These are phyloP conservation scores for Aquatica leii DNA, from an alignment of 2,888 invertebrate genomes.

Conservation along the genomic window DNA sequence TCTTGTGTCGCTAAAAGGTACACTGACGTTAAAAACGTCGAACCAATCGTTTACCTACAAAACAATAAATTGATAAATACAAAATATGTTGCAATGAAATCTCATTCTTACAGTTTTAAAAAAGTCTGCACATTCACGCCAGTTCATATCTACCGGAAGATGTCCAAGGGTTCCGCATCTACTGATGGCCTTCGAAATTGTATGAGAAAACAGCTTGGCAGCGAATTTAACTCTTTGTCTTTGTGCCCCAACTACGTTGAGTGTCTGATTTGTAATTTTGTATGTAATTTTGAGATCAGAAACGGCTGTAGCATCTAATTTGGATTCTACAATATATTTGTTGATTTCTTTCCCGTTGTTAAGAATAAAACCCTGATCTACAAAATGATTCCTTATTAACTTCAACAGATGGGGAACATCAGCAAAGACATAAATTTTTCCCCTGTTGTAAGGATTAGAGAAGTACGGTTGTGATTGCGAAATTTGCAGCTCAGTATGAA, in stretches of 20 bases:
- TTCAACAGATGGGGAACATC: slow-evolving; percentile 41
- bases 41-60: slow-evolving; percentile 28
- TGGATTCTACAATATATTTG: slow-evolving; percentile 29
- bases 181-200: slow-evolving; percentile 32
- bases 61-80: no score
- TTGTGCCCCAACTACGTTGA: no score
- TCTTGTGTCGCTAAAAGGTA: slow-evolving; percentile 16
- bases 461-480: slow-evolving; percentile 21
- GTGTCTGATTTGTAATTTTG: slow-evolving; percentile 28
- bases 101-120: no score
- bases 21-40: slow-evolving; percentile 39
- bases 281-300: slow-evolving; percentile 40
- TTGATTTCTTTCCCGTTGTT: slow-evolving; percentile 36
- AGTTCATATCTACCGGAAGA: slow-evolving; percentile 21
- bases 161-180: slow-evolving; percentile 32
- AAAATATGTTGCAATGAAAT: no score
- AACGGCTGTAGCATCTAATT: slow-evolving; percentile 26
- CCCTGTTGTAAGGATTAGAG: slow-evolving; percentile 30
- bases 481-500: slow-evolving; percentile 30
- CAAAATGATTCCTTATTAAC: slow-evolving; percentile 36
- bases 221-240: background rate
- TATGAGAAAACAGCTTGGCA: slow-evolving; percentile 40
- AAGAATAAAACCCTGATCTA: slow-evolving; percentile 35
- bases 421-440: slow-evolving; percentile 28
- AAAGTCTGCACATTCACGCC: slow-evolving; percentile 31